Percentiles rank a stretch among this genome's conserved stretches.
These are phyloP conservation scores for Diachrysia chrysitis DNA, from an alignment of 2,888 invertebrate species.

Conservation along the genomic window DNA sequence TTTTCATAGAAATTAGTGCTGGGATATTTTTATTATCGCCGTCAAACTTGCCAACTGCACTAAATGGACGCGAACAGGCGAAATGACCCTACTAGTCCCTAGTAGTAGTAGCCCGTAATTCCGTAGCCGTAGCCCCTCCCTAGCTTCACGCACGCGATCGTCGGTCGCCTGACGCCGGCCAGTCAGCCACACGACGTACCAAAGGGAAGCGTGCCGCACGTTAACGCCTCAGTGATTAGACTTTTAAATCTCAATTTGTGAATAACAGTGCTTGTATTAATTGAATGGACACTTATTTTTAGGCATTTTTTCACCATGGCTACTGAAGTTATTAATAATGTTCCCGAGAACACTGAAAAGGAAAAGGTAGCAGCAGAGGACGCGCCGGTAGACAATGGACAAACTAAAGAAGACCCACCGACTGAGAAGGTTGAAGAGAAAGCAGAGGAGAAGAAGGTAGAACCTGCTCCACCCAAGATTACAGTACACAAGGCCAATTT, in stretches of 20 bases:
- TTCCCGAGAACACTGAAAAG: conserved; percentile 90
- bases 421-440: conserved; percentile 85
- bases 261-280: conserved; percentile 46
- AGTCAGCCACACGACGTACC: conserved; percentile 32
- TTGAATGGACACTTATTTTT: conserved; percentile 26
- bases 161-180: conserved; percentile 3
- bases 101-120: too few relatives aligned
- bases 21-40: too few relatives aligned
- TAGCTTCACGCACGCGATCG: too few relatives aligned
- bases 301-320: conserved; percentile 89
- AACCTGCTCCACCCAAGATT: conserved; percentile 92
- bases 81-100: too few relatives aligned
- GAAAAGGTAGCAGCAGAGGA: conserved; percentile 90
- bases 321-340: conserved; percentile 93
- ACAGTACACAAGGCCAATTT: conserved; percentile 96
- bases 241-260: conserved; percentile 33
- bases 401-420: conserved; percentile 81
- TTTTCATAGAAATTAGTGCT: too few relatives aligned
- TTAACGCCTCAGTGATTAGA: conserved; percentile 34
- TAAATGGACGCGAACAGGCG: too few relatives aligned
- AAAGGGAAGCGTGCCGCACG: conserved; percentile 29
- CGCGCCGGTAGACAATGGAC: conserved; percentile 84
- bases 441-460: conserved; percentile 88
- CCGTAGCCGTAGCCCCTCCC: too few relatives aligned
- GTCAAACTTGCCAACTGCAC: too few relatives aligned